Conservation (phyloP, 2,113 vertebrate genomes). For the Riparia riparia region DNA sequence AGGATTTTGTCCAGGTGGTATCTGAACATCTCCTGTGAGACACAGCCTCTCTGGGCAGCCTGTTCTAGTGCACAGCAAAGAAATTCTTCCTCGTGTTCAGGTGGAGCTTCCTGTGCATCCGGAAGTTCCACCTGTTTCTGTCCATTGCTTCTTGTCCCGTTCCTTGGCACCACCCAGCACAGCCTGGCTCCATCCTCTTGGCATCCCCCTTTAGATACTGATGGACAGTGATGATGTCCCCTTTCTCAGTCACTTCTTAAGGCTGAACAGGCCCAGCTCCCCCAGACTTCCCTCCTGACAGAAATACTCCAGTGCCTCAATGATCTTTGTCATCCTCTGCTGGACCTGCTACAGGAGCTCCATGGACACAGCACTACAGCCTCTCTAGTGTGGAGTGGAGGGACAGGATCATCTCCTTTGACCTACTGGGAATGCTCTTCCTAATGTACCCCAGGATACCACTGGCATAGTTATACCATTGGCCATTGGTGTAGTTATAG, state of each 20-base stretch:
- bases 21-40: neutral
- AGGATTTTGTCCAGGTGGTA: neutral
- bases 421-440: neutral
- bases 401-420: neutral
- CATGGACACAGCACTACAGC: neutral
- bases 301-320: neutral
- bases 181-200: neutral
- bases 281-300: neutral
- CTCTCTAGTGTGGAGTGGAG: no score
- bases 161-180: neutral
- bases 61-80: neutral
- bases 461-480: neutral
- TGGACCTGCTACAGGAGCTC: neutral
- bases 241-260: neutral
- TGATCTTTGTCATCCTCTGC: neutral
- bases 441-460: neutral
- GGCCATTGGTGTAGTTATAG: neutral
- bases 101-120: neutral
- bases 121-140: neutral
- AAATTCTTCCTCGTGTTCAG: neutral
- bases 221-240: rapidly evolving
- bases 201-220: neutral
- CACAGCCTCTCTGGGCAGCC: neutral
- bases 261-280: neutral
- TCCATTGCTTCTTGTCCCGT: neutral